Conservation (phyloP, 2,113 vertebrate species). For the Toxotes chatareus region DNA sequence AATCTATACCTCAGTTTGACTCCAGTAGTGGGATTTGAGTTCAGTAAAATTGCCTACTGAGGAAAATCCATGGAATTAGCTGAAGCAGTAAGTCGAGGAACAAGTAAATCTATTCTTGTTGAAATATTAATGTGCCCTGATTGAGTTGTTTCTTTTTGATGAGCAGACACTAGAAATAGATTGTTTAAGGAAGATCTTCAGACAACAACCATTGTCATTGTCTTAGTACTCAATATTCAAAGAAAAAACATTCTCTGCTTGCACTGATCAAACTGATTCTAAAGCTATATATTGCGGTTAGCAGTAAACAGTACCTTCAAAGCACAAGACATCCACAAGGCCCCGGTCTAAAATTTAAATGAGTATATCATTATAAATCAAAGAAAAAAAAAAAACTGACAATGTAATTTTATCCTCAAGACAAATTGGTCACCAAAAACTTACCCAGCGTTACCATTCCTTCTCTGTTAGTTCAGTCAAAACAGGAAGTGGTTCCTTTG, state of each 20-base stretch:
- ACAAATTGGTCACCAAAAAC: background rate
- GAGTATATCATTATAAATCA: no score
- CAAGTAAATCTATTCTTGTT: no score
- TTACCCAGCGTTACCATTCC: background rate
- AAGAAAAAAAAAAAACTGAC: no score
- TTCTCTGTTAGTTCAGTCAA: slow-evolving; percentile 14
- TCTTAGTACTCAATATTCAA: background rate
- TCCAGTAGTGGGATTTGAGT: no score
- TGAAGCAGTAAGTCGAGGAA: no score
- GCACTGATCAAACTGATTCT: background rate
- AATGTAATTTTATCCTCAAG: background rate
- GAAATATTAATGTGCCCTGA: background rate
- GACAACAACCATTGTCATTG: background rate
- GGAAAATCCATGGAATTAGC: no score
- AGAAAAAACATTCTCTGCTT: background rate
- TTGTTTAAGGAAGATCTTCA: background rate
- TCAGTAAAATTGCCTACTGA: no score
- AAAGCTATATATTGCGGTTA: background rate
- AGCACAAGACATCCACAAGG: background rate
- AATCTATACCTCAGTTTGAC: no score
- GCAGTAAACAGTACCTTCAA: background rate
- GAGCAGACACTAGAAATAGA: slow-evolving; percentile 11
- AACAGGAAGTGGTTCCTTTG: slow-evolving; percentile 59
- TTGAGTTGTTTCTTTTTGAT: background rate
- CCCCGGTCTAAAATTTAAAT: no score